These are phyloP conservation scores for Macrochelys suwanniensis DNA, from an alignment of 2,797 vertebrate species.

Conservation along the genomic window DNA sequence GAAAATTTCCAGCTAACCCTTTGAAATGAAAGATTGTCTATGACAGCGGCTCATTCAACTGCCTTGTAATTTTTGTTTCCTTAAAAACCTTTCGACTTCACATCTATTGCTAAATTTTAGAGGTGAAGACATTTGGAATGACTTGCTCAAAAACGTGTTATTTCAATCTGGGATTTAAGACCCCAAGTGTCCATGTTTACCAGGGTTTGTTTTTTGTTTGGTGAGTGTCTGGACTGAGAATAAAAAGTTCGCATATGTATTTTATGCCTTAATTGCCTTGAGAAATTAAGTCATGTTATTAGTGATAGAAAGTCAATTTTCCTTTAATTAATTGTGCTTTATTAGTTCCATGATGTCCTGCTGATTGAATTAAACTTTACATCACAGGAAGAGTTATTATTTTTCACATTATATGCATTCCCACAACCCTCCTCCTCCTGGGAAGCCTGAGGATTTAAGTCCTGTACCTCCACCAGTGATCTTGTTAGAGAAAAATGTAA, in stretches of 20 bases:
- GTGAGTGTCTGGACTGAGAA: background rate
- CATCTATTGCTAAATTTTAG: background rate
- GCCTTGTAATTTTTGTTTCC: background rate
- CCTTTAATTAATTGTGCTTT: slow-evolving; percentile 57
- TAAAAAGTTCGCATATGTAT: background rate
- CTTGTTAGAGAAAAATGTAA: slow-evolving; percentile 60
- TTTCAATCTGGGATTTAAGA: background rate
- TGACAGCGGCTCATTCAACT: background rate
- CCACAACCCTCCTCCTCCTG: background rate
- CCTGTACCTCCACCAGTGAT: slow-evolving; percentile 33
- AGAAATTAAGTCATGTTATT: slow-evolving; percentile 45
- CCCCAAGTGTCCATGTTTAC: background rate
- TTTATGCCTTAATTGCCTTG: background rate
- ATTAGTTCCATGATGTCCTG: slow-evolving; percentile 45
- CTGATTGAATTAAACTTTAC: slow-evolving; percentile 60
- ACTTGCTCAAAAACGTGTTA: background rate
- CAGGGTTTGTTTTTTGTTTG: background rate
- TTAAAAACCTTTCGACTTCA: background rate
- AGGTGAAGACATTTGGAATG: background rate
- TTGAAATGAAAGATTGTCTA: background rate
- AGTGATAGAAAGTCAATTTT: slow-evolving; percentile 55
- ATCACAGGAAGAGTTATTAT: slow-evolving; percentile 28
- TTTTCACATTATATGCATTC: background rate
- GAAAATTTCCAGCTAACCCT: background rate
- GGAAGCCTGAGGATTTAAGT: background rate